phyloP scores from a whole-genome alignment of 1,140 invertebrate genomes.

The Metopolophium dirhodum region DNA sequence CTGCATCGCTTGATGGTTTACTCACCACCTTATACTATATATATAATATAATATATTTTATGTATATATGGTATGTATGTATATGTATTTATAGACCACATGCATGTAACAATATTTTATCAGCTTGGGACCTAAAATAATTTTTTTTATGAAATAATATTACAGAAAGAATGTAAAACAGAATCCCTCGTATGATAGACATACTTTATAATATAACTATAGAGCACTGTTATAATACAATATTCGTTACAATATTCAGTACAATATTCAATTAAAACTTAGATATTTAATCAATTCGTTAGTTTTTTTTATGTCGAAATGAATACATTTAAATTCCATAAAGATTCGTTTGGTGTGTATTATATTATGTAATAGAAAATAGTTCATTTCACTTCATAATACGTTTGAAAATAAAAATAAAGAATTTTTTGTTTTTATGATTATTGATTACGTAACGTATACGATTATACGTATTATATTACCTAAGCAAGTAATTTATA shows the following conservation, averaged over 20 bases:
- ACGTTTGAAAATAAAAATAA: background rate
- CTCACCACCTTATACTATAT: background rate
- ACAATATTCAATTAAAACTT: too few species aligned
- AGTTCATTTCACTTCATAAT: too few species aligned
- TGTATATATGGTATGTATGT: too few species aligned
- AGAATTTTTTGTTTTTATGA: background rate
- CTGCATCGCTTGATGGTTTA: background rate
- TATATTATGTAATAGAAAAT: too few species aligned
- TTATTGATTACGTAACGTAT: background rate
- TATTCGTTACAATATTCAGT: too few species aligned
- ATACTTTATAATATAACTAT: background rate
- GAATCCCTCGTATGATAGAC: background rate
- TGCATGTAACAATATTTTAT: too few species aligned
- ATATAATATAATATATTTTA: background rate
- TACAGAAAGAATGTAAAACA: background rate
- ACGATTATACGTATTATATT: too few species aligned
- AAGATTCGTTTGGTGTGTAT: background rate
- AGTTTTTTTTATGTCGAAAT: background rate
- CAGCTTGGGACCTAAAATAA: too few species aligned
- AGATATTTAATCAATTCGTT: background rate
- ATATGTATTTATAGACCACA: too few species aligned
- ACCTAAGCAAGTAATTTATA: background rate
- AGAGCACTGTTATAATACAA: background rate
- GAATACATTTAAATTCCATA: background rate
- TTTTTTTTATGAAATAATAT: too few species aligned